A percentile compares a stretch with the other conserved stretches of the same genome.
Conservation (phyloP, 2,888 invertebrate species). For the Cheilosia grossa region DNA sequence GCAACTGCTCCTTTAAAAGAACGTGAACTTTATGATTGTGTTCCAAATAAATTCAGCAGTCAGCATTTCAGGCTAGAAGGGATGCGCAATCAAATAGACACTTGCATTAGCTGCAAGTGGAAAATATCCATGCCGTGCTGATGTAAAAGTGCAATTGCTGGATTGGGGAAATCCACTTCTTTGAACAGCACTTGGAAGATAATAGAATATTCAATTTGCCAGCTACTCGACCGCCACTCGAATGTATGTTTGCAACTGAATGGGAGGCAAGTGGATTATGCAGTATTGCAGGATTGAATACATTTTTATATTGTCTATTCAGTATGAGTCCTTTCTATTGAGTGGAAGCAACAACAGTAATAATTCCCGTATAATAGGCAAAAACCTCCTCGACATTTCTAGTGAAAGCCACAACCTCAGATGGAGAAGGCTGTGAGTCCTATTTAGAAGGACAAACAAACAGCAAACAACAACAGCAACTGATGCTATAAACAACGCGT, state of each 20-base stretch:
- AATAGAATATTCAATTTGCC: constrained; percentile 42
- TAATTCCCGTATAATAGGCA: too few species aligned
- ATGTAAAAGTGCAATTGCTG: constrained; percentile 29
- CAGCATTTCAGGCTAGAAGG: too few species aligned
- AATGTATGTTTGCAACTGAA: background rate
- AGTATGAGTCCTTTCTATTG: too few species aligned
- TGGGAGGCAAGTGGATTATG: background rate
- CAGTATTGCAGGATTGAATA: too few species aligned
- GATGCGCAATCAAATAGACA: constrained; percentile 14
- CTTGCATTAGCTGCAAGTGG: background rate
- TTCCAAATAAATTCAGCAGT: background rate
- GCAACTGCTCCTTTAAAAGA: background rate
- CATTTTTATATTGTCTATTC: too few species aligned
- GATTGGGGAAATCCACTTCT: constrained; percentile 24
- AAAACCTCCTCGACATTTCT: too few species aligned
- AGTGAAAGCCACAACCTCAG: too few species aligned
- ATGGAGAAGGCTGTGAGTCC: too few species aligned
- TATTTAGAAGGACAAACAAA: too few species aligned
- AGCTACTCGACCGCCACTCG: constrained; percentile 5
- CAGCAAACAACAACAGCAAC: too few species aligned
- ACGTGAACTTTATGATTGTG: background rate
- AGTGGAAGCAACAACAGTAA: too few species aligned
- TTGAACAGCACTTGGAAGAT: constrained; percentile 28
- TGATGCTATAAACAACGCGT: too few species aligned
- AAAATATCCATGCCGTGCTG: constrained; percentile 1